Conservation (phyloP, 64 coral and sea anemone genomes). For the Dendronephthya gigantea region DNA sequence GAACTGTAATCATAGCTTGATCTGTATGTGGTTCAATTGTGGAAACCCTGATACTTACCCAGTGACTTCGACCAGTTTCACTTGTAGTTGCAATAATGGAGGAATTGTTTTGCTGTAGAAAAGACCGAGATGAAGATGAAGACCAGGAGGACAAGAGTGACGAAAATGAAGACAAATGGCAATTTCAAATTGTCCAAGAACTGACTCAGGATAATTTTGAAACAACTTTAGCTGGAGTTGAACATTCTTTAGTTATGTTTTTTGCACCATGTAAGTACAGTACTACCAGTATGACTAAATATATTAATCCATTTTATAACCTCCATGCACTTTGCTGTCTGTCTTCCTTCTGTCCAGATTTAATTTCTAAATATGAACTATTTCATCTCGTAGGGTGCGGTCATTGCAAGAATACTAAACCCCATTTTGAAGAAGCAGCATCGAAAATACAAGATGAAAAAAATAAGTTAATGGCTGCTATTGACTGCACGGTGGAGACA, state of each 20-base stretch:
- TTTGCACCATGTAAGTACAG: conserved; percentile 83
- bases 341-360: no score
- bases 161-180: neutral
- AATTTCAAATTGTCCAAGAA: neutral
- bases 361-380: no score
- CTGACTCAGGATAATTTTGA: neutral
- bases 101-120: neutral
- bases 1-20: no score
- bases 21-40: no score
- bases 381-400: conserved; percentile 59
- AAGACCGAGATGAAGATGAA: neutral
- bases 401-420: conserved; percentile 79
- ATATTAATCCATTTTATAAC: no score
- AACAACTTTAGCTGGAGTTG: neutral
- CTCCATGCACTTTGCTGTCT: no score
- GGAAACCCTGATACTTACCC: no score
- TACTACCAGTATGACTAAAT: neutral
- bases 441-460: conserved; percentile 27
- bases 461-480: conserved; percentile 56
- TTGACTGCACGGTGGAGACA: conserved; percentile 62
- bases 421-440: conserved; percentile 61
- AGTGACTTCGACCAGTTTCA: no score
- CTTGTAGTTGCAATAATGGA: no score
- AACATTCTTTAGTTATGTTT: conserved; percentile 64
- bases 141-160: neutral